These are phyloP conservation scores for Drosophila siamana DNA, from an alignment of 2,888 invertebrate species.

Conservation along the genomic window DNA sequence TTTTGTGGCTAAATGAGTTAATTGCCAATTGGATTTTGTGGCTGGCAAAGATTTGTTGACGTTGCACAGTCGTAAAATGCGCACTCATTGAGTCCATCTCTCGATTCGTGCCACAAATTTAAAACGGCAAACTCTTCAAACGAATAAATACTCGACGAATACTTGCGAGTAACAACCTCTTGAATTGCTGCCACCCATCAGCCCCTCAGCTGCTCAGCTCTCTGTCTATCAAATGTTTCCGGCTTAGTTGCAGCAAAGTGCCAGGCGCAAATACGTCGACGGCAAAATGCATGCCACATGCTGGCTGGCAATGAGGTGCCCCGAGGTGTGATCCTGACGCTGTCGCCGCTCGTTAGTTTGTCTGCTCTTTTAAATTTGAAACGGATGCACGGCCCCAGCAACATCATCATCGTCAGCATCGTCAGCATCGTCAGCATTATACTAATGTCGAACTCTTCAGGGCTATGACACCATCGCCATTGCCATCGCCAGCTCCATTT, in stretches of 20 bases:
- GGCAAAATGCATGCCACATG: slow-evolving; percentile 36
- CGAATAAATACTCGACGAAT: not conserved
- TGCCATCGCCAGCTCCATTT: too few relatives aligned
- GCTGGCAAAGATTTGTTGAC: slow-evolving; percentile 67
- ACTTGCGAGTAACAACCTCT: slow-evolving; percentile 5
- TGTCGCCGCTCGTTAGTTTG: slow-evolving; percentile 66
- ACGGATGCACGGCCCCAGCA: slow-evolving; percentile 55
- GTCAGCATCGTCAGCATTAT: slow-evolving; percentile 30
- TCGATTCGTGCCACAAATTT: slow-evolving; percentile 34
- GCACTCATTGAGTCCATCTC: slow-evolving; percentile 18
- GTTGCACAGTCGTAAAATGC: slow-evolving; percentile 65
- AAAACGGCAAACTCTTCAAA: slow-evolving; percentile 2
- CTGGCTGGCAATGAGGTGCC: slow-evolving; percentile 35
- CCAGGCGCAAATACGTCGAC: slow-evolving; percentile 28
- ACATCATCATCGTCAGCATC: slow-evolving; percentile 6
- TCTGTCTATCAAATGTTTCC: slow-evolving; percentile 67
- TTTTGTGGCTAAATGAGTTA: slow-evolving; percentile 68
- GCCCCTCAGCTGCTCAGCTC: slow-evolving; percentile 18
- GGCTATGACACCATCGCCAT: slow-evolving; percentile 5
- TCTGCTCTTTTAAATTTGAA: slow-evolving; percentile 68
- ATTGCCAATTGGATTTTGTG: slow-evolving; percentile 78
- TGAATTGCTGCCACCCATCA: slow-evolving; percentile 22
- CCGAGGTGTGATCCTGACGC: slow-evolving; percentile 54
- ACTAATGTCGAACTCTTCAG: slow-evolving; percentile 29
- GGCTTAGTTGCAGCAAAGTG: slow-evolving; percentile 65